Base-by-base conservation (phyloP, 2,797 vertebrate genomes). In the Chrosomus eos region DNA sequence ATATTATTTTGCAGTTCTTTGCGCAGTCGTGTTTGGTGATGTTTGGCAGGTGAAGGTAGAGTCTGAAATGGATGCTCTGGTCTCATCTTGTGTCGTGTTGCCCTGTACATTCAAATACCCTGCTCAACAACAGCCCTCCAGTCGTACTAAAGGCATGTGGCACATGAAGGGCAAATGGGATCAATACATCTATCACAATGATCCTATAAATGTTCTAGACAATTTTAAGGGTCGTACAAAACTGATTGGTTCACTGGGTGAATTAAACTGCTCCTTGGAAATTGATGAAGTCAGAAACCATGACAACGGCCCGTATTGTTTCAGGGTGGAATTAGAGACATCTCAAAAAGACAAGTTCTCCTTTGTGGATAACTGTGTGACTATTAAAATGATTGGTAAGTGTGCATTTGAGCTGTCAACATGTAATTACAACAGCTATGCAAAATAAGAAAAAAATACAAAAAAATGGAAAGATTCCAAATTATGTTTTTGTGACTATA, bases 41-140 rank as follows among this genome's bases (percentile, higher is more conserved):
- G 74, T 80, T 2, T 94, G 93, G 93, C 88, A 48, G 9, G 92
- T 87, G 7, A 2, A 0, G 0, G 85, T 92, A 40, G 60, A 85
- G 0, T 0, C 62, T 11, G 0, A 23, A 0, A 55, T 95, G 1
- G 9, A 92, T 0, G 88, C 88, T 23, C 76, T 94, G 81, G 88
- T 90, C 9, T 0, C 0, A 3, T 95, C 94, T 72, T 95, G 94
- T 80, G 89, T 93, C 21, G 93, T 94, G 84, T n/a, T 95, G 1
- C 93, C 94, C n/a, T 95, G 94, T 82, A 66, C 77, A 7, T 93
- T 93, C 87, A 87, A 9, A 3, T 89, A 92, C 73, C 89, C 91
- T 7, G 77, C 48, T 8, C 38, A 7, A 11, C 0, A 1, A 1
- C 43, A 88, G 16, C 70, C 92, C 8, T 0, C 7, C 3, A 83